phyloP scores from a whole-genome alignment of 1,140 invertebrate species.

The Thaumatotibia leucotreta region DNA sequence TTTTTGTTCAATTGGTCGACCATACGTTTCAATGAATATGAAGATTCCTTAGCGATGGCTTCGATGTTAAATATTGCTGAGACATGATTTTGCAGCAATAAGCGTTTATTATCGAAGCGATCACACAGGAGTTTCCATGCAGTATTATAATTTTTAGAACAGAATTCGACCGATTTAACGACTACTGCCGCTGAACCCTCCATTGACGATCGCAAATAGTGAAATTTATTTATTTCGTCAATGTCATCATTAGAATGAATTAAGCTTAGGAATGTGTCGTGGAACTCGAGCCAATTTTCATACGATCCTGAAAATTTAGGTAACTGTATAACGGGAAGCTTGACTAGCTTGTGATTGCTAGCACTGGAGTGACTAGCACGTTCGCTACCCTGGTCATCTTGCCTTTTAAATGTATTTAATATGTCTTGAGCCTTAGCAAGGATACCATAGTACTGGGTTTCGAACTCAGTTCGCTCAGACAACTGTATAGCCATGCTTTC shows the following conservation, averaged over 20 bases:
- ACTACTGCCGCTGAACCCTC: no score
- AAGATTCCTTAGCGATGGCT: constrained; percentile 23
- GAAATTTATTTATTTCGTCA: no score
- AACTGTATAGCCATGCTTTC: constrained; percentile 16
- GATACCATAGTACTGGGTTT: not conserved
- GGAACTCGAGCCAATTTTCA: no score
- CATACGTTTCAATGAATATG: no score
- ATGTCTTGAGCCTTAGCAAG: not conserved
- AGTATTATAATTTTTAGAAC: constrained; percentile 22
- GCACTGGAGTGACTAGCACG: not conserved
- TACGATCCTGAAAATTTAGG: no score
- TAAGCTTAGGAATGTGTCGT: no score
- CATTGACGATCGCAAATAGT: no score
- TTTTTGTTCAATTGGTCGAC: no score
- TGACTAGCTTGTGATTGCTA: not conserved
- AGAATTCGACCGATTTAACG: constrained; percentile 6
- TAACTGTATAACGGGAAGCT: no score
- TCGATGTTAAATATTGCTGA: constrained; percentile 1
- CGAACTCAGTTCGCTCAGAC: constrained; percentile 20
- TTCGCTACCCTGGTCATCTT: not conserved
- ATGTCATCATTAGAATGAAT: no score
- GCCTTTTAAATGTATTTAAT: not conserved
- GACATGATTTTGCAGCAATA: no score
- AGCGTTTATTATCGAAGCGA: not conserved
- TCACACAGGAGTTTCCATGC: constrained; percentile 31